Evolutionary conservation across 2,888 invertebrate species (phyloP).

Genomic region (Dryobotodes eremita): DNA sequence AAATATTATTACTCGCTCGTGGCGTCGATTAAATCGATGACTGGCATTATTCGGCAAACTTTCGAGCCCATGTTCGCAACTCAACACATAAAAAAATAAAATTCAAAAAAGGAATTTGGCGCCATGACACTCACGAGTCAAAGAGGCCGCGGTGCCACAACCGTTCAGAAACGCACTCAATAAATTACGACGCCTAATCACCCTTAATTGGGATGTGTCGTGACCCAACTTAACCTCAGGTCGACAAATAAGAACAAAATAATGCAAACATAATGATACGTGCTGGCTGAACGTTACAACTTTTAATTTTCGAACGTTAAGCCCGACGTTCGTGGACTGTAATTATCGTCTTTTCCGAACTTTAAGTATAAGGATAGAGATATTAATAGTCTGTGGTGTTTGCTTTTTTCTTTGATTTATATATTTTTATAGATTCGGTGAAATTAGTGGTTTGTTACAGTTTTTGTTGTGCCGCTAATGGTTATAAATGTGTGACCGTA

Average conservation of each 20-base stretch:
- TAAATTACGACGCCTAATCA: slow-evolving; percentile 90
- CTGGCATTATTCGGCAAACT: slow-evolving; percentile 66
- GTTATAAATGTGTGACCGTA: slow-evolving; percentile 84
- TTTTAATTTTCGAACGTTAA: slow-evolving; percentile 89
- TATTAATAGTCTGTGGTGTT: slow-evolving; percentile 87
- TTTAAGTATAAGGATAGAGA: slow-evolving; percentile 90
- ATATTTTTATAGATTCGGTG: slow-evolving; percentile 85
- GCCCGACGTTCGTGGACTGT: slow-evolving; percentile 82
- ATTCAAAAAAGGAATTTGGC: slow-evolving; percentile 77
- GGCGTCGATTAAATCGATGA: slow-evolving; percentile 69
- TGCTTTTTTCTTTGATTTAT: slow-evolving; percentile 89
- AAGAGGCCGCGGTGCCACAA: slow-evolving; percentile 82
- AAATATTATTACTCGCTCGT: slow-evolving; percentile 66
- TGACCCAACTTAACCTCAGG: slow-evolving; percentile 90
- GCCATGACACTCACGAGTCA: slow-evolving; percentile 79
- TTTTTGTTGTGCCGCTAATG: slow-evolving; percentile 86
- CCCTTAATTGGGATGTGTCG: slow-evolving; percentile 89
- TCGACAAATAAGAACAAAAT: slow-evolving; percentile 86
- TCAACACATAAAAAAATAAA: slow-evolving; percentile 81
- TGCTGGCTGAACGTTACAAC: slow-evolving; percentile 80
- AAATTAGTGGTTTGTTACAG: slow-evolving; percentile 86
- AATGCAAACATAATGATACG: slow-evolving; percentile 90
- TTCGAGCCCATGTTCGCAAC: slow-evolving; percentile 81
- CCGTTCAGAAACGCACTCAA: slow-evolving; percentile 85
- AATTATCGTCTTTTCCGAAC: slow-evolving; percentile 87